Evolutionary conservation across 1,140 invertebrate species (phyloP), one percentile per base, ranked within the genome.

Genomic region (Lethrus apterus): DNA sequence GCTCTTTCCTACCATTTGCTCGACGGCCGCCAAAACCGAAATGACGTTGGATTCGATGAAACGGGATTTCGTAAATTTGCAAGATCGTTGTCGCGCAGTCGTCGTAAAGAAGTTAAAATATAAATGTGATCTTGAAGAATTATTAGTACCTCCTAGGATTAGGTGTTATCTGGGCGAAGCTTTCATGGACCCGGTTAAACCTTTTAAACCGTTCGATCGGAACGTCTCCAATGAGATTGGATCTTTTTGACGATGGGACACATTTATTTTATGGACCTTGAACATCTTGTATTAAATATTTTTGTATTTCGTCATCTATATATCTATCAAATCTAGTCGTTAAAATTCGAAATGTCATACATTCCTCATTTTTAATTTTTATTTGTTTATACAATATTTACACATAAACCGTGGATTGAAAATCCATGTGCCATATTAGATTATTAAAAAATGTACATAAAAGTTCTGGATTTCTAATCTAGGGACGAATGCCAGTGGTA

Each of bases 1-100:
- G 4, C 66, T 86, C 0, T 86, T 78, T 63, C 84, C 84, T 3
- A 76, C 83, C 23, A 70, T 85, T 2, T 78, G 78, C 50, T 85
- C 82, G 2, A 86, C 84, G 0, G 83, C 83, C 0, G 82, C 82
- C 13, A 86, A 84, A 64, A 86, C 83, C 2, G 77, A 83, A 66
- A 84, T 86, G 78, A 73, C 74, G 0, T 55, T 84, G 0, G 69
- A 68, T 9, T 58, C 64, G 3, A 73, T 75, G 18, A 70, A 70
- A 43, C 54, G 80, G 18, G 78, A 79, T 50, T 85, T 80, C 57
- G 68, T 75, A 0, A 81, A 74, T 59, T 67, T 86, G 4, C 81
- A 85, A 57, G 83, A 85, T 60, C 62, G 74, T 15, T 78, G 75
- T 60, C 62, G 75, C 9, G 73, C 72, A 0, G 72, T 73, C 11